phyloP scores from a whole-genome alignment of 2,113 vertebrate species.

The Nasalis larvatus region DNA sequence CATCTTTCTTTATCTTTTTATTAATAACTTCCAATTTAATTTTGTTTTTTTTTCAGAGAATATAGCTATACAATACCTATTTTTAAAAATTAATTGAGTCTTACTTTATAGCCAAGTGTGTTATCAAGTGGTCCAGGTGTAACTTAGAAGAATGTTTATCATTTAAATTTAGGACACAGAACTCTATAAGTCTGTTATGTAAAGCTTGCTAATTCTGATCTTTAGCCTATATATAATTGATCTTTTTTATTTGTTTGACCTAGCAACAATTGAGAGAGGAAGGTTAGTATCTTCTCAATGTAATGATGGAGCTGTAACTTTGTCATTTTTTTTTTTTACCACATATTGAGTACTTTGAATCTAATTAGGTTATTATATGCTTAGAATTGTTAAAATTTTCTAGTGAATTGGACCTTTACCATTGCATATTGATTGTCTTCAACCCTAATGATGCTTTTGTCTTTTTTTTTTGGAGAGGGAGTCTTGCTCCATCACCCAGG shows the following conservation, averaged over 20 bases:
- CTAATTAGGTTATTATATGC: background rate
- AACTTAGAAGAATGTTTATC: no score
- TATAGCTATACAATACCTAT: background rate
- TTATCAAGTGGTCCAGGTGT: no score
- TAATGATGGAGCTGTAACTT: background rate
- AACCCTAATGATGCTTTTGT: background rate
- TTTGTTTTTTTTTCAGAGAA: background rate
- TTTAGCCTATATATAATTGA: background rate
- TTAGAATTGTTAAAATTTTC: background rate
- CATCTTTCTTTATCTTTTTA: background rate
- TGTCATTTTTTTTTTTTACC: background rate
- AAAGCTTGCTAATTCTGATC: background rate
- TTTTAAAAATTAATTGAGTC: background rate
- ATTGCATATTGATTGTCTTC: background rate
- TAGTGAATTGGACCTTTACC: background rate
- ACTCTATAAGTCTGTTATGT: no score
- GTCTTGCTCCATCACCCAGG: no score
- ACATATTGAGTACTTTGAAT: no score
- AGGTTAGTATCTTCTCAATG: background rate
- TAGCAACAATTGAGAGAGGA: background rate
- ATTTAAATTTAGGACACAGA: no score
- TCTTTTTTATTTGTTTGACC: background rate
- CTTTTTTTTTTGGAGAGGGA: no score
- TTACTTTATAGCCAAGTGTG: background rate
- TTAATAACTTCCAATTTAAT: background rate